Percentiles rank a stretch among this genome's conserved stretches.
These are phyloP conservation scores for Drosophila nannoptera DNA, from an alignment of 1,140 invertebrate genomes.

Conservation along the genomic window DNA sequence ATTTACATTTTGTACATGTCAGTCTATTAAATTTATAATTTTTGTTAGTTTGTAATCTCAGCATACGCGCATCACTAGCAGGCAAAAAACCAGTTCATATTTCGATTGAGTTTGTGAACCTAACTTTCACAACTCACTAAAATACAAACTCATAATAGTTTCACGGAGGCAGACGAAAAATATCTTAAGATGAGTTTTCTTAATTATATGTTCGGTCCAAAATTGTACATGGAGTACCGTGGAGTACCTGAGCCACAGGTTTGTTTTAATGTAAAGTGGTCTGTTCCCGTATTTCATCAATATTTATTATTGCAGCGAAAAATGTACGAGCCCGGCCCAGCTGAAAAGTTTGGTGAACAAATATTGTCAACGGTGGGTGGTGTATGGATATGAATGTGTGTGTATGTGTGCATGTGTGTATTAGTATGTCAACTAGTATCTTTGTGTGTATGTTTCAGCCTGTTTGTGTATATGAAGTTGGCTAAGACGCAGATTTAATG, in stretches of 20 bases:
- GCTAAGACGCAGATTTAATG: conserved; percentile 7
- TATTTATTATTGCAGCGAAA: conserved; percentile 79
- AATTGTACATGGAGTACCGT: conserved; percentile 83
- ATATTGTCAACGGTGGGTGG: conserved; percentile 84
- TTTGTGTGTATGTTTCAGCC: neutral
- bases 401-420: conserved; percentile 78
- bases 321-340: conserved; percentile 83
- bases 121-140: conserved; percentile 46
- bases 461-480: no score
- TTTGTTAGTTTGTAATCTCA: neutral
- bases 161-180: conserved; percentile 23
- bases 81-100: conserved; percentile 23
- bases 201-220: conserved; percentile 83
- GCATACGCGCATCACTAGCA: conserved; percentile 17
- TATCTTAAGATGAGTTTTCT: conserved; percentile 68
- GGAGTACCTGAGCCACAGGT: conserved; percentile 79
- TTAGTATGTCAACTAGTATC: neutral
- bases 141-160: conserved; percentile 45
- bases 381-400: conserved; percentile 79
- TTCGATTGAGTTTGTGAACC: conserved; percentile 4
- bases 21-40: neutral
- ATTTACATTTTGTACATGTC: neutral
- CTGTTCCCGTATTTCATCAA: conserved; percentile 26
- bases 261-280: conserved; percentile 58
- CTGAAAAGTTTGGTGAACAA: conserved; percentile 87